Evolutionary conservation across 1,140 invertebrate species (phyloP), one percentile per base, ranked within the genome.

Genomic region (Dendroctonus ponderosae): DNA sequence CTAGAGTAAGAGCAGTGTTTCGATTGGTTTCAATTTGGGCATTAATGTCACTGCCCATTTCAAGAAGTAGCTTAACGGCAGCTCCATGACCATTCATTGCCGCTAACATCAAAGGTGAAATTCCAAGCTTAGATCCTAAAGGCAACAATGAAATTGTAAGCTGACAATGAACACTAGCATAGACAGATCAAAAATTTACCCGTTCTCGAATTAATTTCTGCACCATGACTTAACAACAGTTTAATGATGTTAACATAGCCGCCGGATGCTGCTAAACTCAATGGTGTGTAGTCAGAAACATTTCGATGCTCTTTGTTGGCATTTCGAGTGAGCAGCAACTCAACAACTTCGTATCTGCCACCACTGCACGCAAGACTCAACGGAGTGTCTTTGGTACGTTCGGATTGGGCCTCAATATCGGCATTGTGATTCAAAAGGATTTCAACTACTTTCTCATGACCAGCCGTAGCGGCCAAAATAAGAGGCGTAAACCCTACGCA

Each of bases 241-340:
- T 97, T 93, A 70, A 99, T 99, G 72, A 99, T 99, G 79, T 98
- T 98, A 49, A 99, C 95, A 81, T 98, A 99, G 39, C 97, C 98
- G 39, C 96, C 97, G 39, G 95, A 98, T 26, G 97, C 97, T 50
- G 98, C 98, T 63, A 99, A 83, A 77, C 94, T 97, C 4, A 99
- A 83, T 3, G 98, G 98, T 0, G 98, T 99, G 77, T 99, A 99
- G 81, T 99, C 98, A 11, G 95, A 98, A 5, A 99, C 96, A 82
- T 99, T 99, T 48, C 98, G 86, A 82, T 99, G 98, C 80, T 99
- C 98, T 79, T 98, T 99, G 81, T 99, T 98, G 14, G 96, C 94
- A 64, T 89, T 89, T 51, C 91, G 82, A 74, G 85, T 88, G 2
- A 99, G 81, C 39, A 99, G 82, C n/a, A 98, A 81, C 74, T 98